A percentile compares a stretch with the other conserved stretches of the same genome.
Conservation (phyloP, 2,888 invertebrate species). For the Girardia tigrina region DNA sequence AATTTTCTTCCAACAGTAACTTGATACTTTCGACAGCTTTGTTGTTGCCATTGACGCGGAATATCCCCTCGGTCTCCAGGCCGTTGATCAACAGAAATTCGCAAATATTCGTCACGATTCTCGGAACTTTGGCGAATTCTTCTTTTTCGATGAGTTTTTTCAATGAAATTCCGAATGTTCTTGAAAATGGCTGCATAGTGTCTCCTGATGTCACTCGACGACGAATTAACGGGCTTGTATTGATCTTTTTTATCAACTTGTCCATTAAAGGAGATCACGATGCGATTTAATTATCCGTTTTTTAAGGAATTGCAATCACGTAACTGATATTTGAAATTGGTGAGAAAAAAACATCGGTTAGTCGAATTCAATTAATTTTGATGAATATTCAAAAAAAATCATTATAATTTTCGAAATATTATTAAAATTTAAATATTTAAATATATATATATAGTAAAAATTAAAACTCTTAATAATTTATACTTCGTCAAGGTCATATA, state of each 20-base stretch:
- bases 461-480: slow-evolving; percentile 18
- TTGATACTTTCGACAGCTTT: slow-evolving; percentile 54
- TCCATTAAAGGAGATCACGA: slow-evolving; percentile 8
- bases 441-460: neutral
- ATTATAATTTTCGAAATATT: neutral
- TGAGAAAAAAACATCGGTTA: no score
- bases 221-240: slow-evolving; percentile 23
- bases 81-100: slow-evolving; percentile 43
- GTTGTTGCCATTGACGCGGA: slow-evolving; percentile 55
- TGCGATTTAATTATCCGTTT: neutral
- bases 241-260: slow-evolving; percentile 19
- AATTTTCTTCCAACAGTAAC: slow-evolving; percentile 53
- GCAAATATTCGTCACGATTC: slow-evolving; percentile 39
- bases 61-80: slow-evolving; percentile 52
- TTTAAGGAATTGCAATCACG: slow-evolving; percentile 18
- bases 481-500: slow-evolving; percentile 8
- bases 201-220: neutral
- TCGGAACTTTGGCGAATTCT: slow-evolving; percentile 38
- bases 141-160: slow-evolving; percentile 23
- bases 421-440: neutral
- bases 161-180: slow-evolving; percentile 30
- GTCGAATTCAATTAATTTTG: no score
- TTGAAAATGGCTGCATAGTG: neutral
- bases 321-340: neutral
- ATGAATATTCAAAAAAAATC: neutral